phyloP scores from a whole-genome alignment of 2,888 invertebrate genomes.

The Malthinus flaveolus region DNA sequence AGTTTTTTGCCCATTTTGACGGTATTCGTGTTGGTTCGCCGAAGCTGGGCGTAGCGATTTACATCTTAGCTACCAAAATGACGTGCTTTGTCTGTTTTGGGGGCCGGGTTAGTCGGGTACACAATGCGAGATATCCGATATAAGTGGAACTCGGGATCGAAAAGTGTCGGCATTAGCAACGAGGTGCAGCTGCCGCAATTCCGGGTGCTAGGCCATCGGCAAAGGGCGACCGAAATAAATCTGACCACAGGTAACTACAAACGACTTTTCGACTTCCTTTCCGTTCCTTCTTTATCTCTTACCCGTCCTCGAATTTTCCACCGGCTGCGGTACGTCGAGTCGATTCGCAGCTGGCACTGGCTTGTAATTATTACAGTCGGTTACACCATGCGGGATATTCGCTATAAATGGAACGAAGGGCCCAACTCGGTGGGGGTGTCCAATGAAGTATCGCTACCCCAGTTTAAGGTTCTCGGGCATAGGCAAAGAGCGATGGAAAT shows the following conservation, averaged over 20 bases:
- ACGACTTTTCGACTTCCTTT: slow-evolving; percentile 50
- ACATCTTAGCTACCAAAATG: slow-evolving; percentile 48
- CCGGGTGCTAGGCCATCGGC: slow-evolving; percentile 94
- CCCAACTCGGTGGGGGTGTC: slow-evolving; percentile 94
- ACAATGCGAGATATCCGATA: slow-evolving; percentile 97
- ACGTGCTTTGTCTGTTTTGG: slow-evolving; percentile 57
- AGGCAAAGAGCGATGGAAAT: slow-evolving; percentile 95
- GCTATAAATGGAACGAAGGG: slow-evolving; percentile 96
- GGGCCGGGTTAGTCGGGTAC: slow-evolving; percentile 81
- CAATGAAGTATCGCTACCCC: slow-evolving; percentile 94
- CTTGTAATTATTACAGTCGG: slow-evolving; percentile 79
- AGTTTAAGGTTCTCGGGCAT: slow-evolving; percentile 97
- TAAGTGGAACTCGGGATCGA: slow-evolving; percentile 91
- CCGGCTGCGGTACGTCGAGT: slow-evolving; percentile 42
- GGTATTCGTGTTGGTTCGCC: background rate
- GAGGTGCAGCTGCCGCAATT: slow-evolving; percentile 97
- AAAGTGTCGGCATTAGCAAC: slow-evolving; percentile 93
- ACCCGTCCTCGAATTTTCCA: slow-evolving; percentile 34
- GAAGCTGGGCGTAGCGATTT: slow-evolving; percentile 17
- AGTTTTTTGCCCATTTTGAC: slow-evolving; percentile 2
- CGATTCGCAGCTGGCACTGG: slow-evolving; percentile 46
- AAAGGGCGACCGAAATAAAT: slow-evolving; percentile 91
- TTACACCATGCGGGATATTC: slow-evolving; percentile 97
- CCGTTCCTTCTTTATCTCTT: slow-evolving; percentile 46
- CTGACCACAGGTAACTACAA: slow-evolving; percentile 89